Conservation (phyloP, 2,888 invertebrate species). For the Lymantria monacha region DNA sequence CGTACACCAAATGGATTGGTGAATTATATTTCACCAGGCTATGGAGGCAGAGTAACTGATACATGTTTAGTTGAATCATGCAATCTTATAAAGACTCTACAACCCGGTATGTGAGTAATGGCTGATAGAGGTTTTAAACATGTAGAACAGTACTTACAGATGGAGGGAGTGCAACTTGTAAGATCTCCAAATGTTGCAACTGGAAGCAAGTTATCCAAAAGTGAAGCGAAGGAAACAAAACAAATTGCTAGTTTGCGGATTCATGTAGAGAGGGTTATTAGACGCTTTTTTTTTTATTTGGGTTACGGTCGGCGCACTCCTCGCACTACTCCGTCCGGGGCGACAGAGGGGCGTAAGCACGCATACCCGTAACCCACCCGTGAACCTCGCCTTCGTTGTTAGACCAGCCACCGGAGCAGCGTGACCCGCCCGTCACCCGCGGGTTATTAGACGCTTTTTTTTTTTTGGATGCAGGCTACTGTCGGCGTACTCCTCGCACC, state of each 20-base stretch:
- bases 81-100: not conserved
- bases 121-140: conserved; percentile 1
- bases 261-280: conserved; percentile 6
- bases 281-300: too few relatives aligned
- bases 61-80: not conserved
- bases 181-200: not conserved
- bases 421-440: too few relatives aligned
- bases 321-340: too few relatives aligned
- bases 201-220: not conserved
- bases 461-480: too few relatives aligned
- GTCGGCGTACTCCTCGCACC: too few relatives aligned
- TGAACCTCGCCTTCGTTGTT: too few relatives aligned
- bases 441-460: too few relatives aligned
- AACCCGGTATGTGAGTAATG: not conserved
- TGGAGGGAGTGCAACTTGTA: not conserved
- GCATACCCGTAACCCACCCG: too few relatives aligned
- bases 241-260: conserved; percentile 8
- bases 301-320: too few relatives aligned
- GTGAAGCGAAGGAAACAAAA: conserved; percentile 5
- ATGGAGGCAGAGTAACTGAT: conserved; percentile 3
- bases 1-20: conserved; percentile 14
- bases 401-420: too few relatives aligned
- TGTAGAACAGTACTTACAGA: not conserved
- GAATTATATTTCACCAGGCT: conserved; percentile 1
- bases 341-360: too few relatives aligned